A percentile compares a stretch with the other conserved stretches of the same genome.
phyloP scores from a whole-genome alignment of 2,113 vertebrate species.

The Lamprologus tigripictilis region DNA sequence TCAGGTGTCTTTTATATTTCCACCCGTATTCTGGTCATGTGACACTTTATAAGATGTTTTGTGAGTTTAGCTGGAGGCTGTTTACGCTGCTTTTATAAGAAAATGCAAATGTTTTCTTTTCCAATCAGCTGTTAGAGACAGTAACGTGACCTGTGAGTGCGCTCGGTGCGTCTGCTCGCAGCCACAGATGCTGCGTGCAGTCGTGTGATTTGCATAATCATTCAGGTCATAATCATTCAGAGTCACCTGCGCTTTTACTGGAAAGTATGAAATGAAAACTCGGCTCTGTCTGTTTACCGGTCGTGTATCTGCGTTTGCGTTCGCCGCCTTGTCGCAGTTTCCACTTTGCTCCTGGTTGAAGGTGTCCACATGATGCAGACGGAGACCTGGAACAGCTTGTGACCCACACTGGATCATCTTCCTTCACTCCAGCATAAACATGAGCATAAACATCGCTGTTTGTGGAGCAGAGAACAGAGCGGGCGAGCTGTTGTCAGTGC shows the following conservation, averaged over 20 bases:
- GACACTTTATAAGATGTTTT: accelerated
- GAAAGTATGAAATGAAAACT: neutral
- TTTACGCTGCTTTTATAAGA: neutral
- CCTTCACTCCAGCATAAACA: neutral
- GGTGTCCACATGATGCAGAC: neutral
- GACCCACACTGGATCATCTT: neutral
- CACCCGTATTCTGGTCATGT: accelerated
- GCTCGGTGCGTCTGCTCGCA: accelerated
- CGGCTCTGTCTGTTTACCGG: neutral
- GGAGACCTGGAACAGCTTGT: neutral
- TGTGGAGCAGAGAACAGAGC: neutral
- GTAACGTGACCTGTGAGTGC: neutral
- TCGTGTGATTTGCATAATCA: neutral
- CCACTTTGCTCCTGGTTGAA: neutral
- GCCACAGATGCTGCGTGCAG: neutral
- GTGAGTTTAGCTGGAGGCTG: neutral
- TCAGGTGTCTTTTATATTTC: neutral
- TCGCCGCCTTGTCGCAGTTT: too few relatives aligned
- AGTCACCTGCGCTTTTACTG: neutral
- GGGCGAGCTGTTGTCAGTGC: neutral
- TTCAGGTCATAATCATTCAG: neutral
- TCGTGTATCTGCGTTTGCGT: neutral
- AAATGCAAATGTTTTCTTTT: too few relatives aligned
- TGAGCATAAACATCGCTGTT: neutral
- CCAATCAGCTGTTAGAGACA: neutral